phyloP scores from a whole-genome alignment of 2,113 vertebrate genomes.

The Elaphurus davidianus region DNA sequence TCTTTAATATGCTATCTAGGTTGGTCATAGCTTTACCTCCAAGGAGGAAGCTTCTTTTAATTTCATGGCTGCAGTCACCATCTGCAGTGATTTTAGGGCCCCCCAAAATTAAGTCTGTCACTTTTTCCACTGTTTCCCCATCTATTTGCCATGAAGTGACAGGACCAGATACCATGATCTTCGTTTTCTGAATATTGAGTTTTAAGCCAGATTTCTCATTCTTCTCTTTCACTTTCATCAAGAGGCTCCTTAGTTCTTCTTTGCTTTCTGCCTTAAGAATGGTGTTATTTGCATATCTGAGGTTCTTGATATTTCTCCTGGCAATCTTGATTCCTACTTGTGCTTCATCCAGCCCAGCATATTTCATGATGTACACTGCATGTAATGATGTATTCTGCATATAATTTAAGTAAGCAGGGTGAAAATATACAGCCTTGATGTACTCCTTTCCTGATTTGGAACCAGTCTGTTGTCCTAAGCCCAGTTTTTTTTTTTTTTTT shows the following conservation, averaged over 20 bases:
- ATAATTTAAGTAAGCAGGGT: not conserved
- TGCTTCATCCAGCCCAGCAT: not conserved
- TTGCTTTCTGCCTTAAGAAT: not conserved
- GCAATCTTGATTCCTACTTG: not conserved
- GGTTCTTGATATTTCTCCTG: not conserved
- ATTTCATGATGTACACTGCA: not conserved
- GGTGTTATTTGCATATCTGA: not conserved
- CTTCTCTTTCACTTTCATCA: not conserved
- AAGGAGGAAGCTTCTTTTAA: not conserved
- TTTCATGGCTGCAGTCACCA: not conserved
- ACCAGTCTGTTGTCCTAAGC: not conserved
- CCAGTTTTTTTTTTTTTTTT: no score
- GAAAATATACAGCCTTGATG: not conserved
- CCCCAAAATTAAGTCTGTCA: no score
- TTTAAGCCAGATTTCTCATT: not conserved
- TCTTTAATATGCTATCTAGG: not conserved
- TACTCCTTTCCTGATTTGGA: not conserved
- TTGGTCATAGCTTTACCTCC: not conserved
- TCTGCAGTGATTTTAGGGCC: not conserved
- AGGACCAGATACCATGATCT: no score
- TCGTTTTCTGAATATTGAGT: not conserved
- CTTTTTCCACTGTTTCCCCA: no score
- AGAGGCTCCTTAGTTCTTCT: not conserved
- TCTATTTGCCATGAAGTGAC: no score
- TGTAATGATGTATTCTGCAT: not conserved